Conservation (phyloP, 2,113 vertebrate genomes). For the Paedocypris sp. region DNA sequence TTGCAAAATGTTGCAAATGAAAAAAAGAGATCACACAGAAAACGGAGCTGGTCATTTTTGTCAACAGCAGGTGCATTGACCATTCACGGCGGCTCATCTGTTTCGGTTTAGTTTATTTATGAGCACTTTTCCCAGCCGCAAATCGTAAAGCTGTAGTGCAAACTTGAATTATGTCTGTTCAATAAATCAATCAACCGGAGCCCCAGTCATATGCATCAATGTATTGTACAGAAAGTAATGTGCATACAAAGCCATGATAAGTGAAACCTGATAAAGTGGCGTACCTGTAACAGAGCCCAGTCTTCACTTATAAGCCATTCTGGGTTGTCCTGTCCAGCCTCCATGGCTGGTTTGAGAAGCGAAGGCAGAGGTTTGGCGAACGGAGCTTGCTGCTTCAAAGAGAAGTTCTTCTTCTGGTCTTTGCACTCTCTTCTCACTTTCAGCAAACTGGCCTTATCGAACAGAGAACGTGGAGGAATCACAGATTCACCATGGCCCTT, state of each 20-base stretch:
- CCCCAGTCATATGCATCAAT: too few relatives aligned
- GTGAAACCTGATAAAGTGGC: neutral
- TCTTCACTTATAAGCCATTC: conserved; percentile 92
- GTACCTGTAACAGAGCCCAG: conserved; percentile 87
- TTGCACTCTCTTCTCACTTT: conserved; percentile 82
- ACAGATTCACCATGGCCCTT: conserved; percentile 81
- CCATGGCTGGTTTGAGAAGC: conserved; percentile 75
- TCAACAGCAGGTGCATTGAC: too few relatives aligned
- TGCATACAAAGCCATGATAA: neutral
- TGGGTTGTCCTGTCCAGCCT: conserved; percentile 78
- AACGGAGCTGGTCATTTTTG: too few relatives aligned
- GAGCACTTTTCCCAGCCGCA: too few relatives aligned
- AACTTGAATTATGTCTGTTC: too few relatives aligned
- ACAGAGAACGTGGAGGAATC: conserved; percentile 83
- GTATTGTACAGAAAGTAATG: too few relatives aligned
- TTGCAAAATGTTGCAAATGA: too few relatives aligned
- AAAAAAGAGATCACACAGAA: too few relatives aligned
- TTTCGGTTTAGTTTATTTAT: too few relatives aligned
- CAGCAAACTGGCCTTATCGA: conserved; percentile 79
- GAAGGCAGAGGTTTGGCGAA: conserved; percentile 83
- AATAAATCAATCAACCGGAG: too few relatives aligned
- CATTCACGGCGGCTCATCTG: too few relatives aligned
- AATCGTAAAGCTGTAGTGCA: too few relatives aligned
- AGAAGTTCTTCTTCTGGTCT: conserved; percentile 86
- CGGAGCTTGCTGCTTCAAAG: conserved; percentile 80